Conservation (phyloP, 2,797 vertebrate genomes). For the Sciurus vulgaris region DNA sequence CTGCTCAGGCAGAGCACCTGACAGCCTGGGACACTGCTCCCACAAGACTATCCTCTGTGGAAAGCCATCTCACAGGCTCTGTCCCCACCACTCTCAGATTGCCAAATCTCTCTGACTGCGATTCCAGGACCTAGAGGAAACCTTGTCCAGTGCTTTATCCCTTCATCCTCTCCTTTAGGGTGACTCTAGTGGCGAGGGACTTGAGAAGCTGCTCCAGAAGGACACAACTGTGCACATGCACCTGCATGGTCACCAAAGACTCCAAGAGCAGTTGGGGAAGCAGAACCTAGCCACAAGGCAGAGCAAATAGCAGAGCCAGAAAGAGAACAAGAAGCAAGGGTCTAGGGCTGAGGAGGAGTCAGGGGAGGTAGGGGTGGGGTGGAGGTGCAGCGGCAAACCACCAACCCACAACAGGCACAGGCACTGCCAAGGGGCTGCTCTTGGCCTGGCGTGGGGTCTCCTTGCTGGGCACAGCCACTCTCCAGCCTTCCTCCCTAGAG, state of each 20-base stretch:
- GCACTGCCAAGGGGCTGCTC: background rate
- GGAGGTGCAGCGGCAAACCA: background rate
- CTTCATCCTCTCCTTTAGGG: background rate
- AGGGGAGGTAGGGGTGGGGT: background rate
- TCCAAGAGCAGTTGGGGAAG: background rate
- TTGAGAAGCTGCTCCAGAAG: background rate
- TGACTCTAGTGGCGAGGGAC: background rate
- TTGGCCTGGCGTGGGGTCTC: background rate
- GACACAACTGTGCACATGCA: background rate
- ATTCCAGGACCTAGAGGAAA: constrained; percentile 21
- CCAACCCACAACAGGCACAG: background rate
- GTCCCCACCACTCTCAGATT: background rate
- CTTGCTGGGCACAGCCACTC: background rate
- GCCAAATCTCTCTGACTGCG: constrained; percentile 40
- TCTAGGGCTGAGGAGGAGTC: background rate
- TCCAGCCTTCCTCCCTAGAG: background rate
- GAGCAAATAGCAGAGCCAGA: constrained; percentile 4
- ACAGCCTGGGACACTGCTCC: background rate
- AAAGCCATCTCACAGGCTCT: background rate
- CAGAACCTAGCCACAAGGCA: background rate
- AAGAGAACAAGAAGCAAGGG: background rate
- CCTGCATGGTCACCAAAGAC: background rate
- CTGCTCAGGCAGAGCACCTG: background rate
- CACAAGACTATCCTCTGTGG: background rate
- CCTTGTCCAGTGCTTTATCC: background rate